These are phyloP conservation scores for Drosophila bocki DNA, from an alignment of 1,140 invertebrate species.

Conservation along the genomic window DNA sequence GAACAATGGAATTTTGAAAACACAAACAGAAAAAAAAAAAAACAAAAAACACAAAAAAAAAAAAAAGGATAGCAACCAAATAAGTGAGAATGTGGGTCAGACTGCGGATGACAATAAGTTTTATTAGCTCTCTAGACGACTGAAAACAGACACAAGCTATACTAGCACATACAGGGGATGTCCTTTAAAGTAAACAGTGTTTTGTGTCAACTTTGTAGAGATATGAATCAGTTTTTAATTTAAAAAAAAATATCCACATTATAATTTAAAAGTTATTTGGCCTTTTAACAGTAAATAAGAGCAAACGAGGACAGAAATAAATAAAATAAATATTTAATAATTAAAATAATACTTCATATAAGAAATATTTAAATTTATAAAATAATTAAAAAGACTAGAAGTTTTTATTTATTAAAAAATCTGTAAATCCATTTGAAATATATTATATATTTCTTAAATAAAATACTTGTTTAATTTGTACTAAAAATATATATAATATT, in stretches of 20 bases:
- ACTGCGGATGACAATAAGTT: conserved; percentile 53
- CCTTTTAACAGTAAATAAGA: too few relatives aligned
- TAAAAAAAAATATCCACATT: too few relatives aligned
- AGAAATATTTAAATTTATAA: too few relatives aligned
- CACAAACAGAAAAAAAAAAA: conserved; percentile 10
- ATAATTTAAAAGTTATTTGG: too few relatives aligned
- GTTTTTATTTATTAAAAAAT: neutral
- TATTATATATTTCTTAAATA: too few relatives aligned
- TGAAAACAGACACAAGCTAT: conserved; percentile 1
- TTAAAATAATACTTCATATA: too few relatives aligned
- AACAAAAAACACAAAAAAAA: neutral
- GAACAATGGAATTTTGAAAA: conserved; percentile 37
- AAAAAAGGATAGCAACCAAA: conserved; percentile 2
- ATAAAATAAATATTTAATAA: too few relatives aligned
- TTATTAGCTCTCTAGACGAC: conserved; percentile 37
- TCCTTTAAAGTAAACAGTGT: neutral
- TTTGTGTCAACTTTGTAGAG: neutral
- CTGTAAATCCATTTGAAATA: neutral
- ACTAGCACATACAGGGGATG: neutral
- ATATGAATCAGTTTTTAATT: too few relatives aligned
- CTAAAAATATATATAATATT: neutral
- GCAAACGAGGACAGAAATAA: too few relatives aligned
- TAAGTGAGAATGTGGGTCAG: conserved; percentile 45
- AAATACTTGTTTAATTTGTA: neutral
- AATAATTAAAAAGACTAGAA: neutral